Conservation (phyloP, 2,113 vertebrate species). For the Pongo abelii region DNA sequence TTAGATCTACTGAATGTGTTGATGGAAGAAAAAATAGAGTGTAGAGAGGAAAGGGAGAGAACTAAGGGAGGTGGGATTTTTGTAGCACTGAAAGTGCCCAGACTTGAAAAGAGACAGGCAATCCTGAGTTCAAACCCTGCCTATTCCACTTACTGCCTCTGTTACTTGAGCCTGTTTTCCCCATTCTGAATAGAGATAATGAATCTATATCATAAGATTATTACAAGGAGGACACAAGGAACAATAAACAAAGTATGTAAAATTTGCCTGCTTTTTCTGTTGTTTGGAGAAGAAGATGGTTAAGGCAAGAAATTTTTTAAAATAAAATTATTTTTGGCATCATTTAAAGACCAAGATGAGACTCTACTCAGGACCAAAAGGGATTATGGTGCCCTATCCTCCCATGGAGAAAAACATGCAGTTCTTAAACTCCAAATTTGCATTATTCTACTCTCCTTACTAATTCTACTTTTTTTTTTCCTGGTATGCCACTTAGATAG, state of each 20-base stretch:
- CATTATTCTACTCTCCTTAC: background rate
- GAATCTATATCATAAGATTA: background rate
- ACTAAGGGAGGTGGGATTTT: background rate
- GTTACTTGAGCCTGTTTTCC: background rate
- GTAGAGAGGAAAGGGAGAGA: background rate
- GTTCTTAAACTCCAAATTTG: background rate
- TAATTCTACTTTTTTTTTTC: background rate
- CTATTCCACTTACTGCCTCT: background rate
- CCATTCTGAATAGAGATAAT: background rate
- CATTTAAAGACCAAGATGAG: background rate
- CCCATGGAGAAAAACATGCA: background rate
- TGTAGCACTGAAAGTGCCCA: background rate
- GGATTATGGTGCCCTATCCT: background rate
- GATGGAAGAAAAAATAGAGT: background rate
- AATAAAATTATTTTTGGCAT: background rate
- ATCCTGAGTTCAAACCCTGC: background rate
- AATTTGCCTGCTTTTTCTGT: background rate
- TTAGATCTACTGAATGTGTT: background rate
- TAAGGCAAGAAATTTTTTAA: background rate
- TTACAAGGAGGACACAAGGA: background rate
- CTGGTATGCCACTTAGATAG: background rate
- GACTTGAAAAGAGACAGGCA: background rate
- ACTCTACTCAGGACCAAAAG: background rate
- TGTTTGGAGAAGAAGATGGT: background rate
- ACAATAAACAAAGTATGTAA: background rate